A percentile compares a stretch with the other conserved stretches of the same genome.
Evolutionary conservation across 1,140 invertebrate genomes (phyloP).

Genomic region (Drosophila baimaii): DNA sequence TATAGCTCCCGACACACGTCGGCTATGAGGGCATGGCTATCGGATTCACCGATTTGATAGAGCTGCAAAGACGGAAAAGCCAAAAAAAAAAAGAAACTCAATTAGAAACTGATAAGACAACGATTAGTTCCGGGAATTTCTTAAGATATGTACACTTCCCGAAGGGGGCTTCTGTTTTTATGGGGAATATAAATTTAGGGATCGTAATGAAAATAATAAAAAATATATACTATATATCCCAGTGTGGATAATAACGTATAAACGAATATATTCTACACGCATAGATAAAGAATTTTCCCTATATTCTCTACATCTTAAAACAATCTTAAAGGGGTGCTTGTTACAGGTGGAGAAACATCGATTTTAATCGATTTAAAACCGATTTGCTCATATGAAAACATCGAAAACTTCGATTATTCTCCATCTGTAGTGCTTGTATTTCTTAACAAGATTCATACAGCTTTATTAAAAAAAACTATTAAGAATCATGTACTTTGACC

Average conservation of each 20-base stretch:
- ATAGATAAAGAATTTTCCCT: no score
- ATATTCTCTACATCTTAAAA: not conserved
- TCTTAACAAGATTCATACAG: not conserved
- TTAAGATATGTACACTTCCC: constrained; percentile 1
- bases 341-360: no score
- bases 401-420: no score
- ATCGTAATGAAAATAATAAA: no score
- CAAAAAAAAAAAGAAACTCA: constrained; percentile 25
- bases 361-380: no score
- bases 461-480: not conserved
- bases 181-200: no score
- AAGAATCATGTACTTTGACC: not conserved
- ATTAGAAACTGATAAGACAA: constrained; percentile 46
- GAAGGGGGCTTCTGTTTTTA: not conserved
- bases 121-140: constrained; percentile 37
- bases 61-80: constrained; percentile 44
- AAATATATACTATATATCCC: no score
- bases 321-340: no score
- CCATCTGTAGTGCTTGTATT: no score
- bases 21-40: constrained; percentile 74
- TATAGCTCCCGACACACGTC: constrained; percentile 75
- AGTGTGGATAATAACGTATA: no score
- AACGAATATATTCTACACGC: no score
- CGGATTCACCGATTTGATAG: constrained; percentile 55
- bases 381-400: no score